Evolutionary conservation across 1,140 invertebrate genomes (phyloP).

Genomic region (Thaumatotibia leucotreta): DNA sequence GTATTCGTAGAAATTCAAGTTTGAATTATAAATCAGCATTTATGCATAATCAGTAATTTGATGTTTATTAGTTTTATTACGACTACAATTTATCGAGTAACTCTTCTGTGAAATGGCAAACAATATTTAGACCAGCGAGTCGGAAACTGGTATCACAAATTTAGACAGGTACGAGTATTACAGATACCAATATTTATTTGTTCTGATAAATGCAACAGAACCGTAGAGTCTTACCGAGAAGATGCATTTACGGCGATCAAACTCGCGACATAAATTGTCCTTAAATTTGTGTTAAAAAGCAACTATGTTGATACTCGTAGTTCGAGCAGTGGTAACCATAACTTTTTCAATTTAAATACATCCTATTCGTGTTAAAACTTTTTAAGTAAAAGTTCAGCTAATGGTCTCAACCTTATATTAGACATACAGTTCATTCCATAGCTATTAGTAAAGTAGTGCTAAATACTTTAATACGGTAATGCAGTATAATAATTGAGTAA

Average conservation of each 20-base stretch:
- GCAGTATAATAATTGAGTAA: too few species aligned
- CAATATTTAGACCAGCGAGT: too few species aligned
- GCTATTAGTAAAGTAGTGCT: background rate
- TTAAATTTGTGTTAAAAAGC: background rate
- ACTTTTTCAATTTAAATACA: constrained; percentile 11
- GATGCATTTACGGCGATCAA: background rate
- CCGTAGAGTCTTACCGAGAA: background rate
- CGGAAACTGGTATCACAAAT: too few species aligned
- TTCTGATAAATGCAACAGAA: background rate
- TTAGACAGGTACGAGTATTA: too few species aligned
- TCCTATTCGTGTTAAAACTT: background rate
- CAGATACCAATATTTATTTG: background rate
- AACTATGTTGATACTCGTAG: background rate
- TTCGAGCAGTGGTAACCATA: background rate
- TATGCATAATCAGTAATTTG: too few species aligned
- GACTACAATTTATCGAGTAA: too few species aligned
- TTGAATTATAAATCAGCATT: too few species aligned
- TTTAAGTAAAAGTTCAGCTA: background rate
- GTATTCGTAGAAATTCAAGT: too few species aligned
- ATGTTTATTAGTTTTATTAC: too few species aligned
- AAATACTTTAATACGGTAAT: background rate
- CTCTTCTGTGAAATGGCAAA: too few species aligned
- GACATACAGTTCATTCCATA: background rate
- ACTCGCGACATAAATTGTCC: background rate
- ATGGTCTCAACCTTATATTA: background rate